phyloP scores from a whole-genome alignment of 2,797 vertebrate species.

The Sorex maritimensis region DNA sequence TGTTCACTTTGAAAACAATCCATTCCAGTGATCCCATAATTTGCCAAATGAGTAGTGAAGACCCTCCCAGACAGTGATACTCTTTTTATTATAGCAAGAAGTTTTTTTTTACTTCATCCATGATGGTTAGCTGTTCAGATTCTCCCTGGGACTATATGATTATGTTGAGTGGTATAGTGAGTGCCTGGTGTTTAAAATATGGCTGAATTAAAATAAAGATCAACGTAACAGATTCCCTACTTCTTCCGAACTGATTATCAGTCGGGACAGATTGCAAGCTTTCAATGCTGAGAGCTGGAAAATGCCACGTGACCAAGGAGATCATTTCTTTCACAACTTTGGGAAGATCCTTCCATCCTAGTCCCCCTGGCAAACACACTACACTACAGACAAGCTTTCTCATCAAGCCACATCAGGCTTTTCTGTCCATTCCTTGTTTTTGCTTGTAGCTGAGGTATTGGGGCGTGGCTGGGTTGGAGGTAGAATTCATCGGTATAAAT shows the following conservation, averaged over 20 bases:
- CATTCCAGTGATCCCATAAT: too few species aligned
- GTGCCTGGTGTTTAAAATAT: constrained; percentile 38
- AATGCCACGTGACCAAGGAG: background rate
- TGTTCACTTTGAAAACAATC: background rate
- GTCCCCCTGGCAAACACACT: constrained; percentile 26
- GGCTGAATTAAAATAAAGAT: constrained; percentile 53
- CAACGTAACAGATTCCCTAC: constrained; percentile 32
- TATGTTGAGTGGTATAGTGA: background rate
- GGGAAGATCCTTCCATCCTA: constrained; percentile 36
- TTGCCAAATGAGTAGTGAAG: background rate
- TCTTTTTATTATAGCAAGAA: background rate
- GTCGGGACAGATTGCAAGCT: constrained; percentile 25
- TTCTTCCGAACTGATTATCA: constrained; percentile 49
- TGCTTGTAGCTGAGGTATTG: constrained; percentile 75
- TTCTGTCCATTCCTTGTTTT: constrained; percentile 47
- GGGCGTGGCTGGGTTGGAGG: constrained; percentile 67
- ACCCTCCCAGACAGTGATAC: background rate
- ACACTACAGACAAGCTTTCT: constrained; percentile 49
- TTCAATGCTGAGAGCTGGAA: background rate
- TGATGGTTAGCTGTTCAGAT: background rate
- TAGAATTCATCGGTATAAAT: constrained; percentile 70
- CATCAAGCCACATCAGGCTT: constrained; percentile 34
- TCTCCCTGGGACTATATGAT: background rate
- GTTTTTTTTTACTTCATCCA: background rate
- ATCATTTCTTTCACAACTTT: constrained; percentile 66